Evolutionary conservation across 2,888 invertebrate species (phyloP).

Genomic region (Trichogramma evanescens): DNA sequence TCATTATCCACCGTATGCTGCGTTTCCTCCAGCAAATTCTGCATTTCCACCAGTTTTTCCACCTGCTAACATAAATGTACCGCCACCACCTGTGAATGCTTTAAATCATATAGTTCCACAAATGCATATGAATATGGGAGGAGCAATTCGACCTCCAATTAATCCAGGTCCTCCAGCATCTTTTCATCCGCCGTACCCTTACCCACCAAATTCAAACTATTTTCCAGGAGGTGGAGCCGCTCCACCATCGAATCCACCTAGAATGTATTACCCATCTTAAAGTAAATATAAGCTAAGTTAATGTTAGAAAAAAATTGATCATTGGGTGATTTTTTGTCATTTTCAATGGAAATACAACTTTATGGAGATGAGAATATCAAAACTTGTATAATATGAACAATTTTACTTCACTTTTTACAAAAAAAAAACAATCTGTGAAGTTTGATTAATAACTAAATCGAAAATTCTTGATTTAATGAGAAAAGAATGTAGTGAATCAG

Average conservation of each 20-base stretch:
- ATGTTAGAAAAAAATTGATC: not conserved
- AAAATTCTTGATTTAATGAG: too few relatives aligned
- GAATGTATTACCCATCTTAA: slow-evolving; percentile 41
- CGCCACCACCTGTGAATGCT: slow-evolving; percentile 41
- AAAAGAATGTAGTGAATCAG: too few relatives aligned
- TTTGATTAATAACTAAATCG: too few relatives aligned
- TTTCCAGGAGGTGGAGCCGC: slow-evolving; percentile 36
- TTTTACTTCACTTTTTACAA: too few relatives aligned
- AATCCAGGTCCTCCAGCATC: slow-evolving; percentile 28
- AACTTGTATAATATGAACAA: too few relatives aligned
- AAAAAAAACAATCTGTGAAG: too few relatives aligned
- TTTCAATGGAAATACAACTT: too few relatives aligned
- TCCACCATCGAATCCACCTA: slow-evolving; percentile 34
- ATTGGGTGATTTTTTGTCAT: not conserved
- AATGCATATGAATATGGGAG: slow-evolving; percentile 17
- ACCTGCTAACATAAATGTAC: slow-evolving; percentile 40
- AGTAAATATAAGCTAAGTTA: slow-evolving; percentile 23
- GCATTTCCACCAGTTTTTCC: slow-evolving; percentile 42
- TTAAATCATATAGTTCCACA: slow-evolving; percentile 39
- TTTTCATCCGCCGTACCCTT: slow-evolving; percentile 36
- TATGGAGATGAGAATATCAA: too few relatives aligned
- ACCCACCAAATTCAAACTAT: slow-evolving; percentile 38
- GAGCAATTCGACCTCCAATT: slow-evolving; percentile 29
- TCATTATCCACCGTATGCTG: slow-evolving; percentile 38
- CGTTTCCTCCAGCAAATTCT: slow-evolving; percentile 33